Evolutionary conservation across 2,888 invertebrate genomes (phyloP), one percentile per base, ranked within the genome.

Genomic region (Drosophila neonasuta): DNA sequence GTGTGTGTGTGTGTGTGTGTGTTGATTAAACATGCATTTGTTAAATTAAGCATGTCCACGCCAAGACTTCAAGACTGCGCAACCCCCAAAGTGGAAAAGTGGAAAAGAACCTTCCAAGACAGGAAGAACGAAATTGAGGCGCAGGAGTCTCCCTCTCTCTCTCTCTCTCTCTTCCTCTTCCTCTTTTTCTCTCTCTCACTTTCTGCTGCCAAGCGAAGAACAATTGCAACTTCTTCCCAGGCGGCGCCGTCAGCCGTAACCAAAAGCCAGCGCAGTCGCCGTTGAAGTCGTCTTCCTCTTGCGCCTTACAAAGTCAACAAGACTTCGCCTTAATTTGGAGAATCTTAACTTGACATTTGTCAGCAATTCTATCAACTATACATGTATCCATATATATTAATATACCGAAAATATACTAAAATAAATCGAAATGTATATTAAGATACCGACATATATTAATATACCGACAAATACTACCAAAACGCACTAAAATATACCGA

Each of bases 211-310:
- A 50, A 63, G 58, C 20, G 36, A 48, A 65, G 49, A 64, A 64
- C 52, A 46, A 52, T 50, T 32, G 45, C 36, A 41, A 61, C 45
- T 55, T 54, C 57, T 87, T 87, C 87, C 77, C 87, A 87, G 88
- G 87, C 88, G 67, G 60, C 61, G 69, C 79, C 68, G 65, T 86
- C 75, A 80, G 78, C 77, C 88, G 84, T 80, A 78, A 86, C 77
- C 73, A 39, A 58, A 39, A 7, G 61, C 64, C 64, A 52, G 41
- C 44, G 56, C 57, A 48, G 48, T 48, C 24, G 44, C 39, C 15
- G 34, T 17, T 32, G 10, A 32, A 32, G 32, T 15, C 7, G 3
- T 10, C 15, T 17, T 41, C 30, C 41, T 30, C 24, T 13, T 49
- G 2, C 57, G 17, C 30, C 24, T 11, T 15, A n/a, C 29, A n/a